Base-by-base conservation (phyloP, 2,888 invertebrate species). In the Drosophila hawaiiensis region DNA sequence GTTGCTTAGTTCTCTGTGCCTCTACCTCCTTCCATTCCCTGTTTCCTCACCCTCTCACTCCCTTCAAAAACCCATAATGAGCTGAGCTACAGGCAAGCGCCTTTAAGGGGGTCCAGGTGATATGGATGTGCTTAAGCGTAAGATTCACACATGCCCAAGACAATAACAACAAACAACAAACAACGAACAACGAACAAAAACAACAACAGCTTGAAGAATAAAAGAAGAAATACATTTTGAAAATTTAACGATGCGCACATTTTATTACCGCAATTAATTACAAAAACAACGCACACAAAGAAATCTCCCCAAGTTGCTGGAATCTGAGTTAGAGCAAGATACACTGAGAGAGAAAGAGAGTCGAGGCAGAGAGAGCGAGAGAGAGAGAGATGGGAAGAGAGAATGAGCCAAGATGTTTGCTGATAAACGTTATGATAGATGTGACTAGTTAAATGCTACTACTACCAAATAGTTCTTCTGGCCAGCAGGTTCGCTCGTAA, bases 261-360 rank as follows among this genome's bases (percentile, higher is more conserved):
- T 92, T 92, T 92, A 92, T 92, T 92, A 87, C 91, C 85, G 86
- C 91, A 91, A 92, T 91, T 91, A 91, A 91, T 91, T 91, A 92
- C 92, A 84, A 78, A 85, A 88, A 84, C 80, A 84, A 90, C 82
- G 88, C 70, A 54, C 70, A 69, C 73, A 76, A 80, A 68, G 78
- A 83, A 80, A 88, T 85, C 90, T 82, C 12, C 6, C 43, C 33
- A 69, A 73, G 74, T 79, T 80, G 76, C 73, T 58, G 79, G 71
- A 76, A 85, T 84, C 80, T 50, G n/a, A 41, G 61, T 66, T 43
- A 28, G 53, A 61, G 55, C 60, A 47, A 64, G 50, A 58, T 56
- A 35, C 33, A 49, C 41, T 29, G 37, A 43, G 35, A 53, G 64
- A 43, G 47, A 43, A 49, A 22, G 59, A 5, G 47, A 37, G 50